Evolutionary conservation across 2,888 invertebrate genomes (phyloP), one percentile per base, ranked within the genome.

Genomic region (Troides aeacus): DNA sequence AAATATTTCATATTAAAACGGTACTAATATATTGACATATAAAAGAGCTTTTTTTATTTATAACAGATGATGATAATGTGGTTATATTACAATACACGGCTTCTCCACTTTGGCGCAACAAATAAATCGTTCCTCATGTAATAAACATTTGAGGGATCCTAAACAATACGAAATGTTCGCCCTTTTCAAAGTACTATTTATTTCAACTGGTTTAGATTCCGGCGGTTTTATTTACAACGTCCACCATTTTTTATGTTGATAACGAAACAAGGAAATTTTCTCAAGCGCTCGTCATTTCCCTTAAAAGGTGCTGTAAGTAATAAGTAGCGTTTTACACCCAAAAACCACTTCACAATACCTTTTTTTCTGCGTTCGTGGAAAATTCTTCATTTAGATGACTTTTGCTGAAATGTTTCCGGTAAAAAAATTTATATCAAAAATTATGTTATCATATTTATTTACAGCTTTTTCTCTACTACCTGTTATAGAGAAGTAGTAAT

Each of bases 131-230:
- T 78, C 74, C 79, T 87, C 88, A 90, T 91, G 86, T 84, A 92
- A 91, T 89, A 91, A 88, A 89, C 90, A 91, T 90, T 77, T 78
- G 77, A 76, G 80, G 77, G 82, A 85, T 86, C 88, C 87, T 90
- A 88, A 91, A 91, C 90, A 90, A 91, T 91, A 90, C 88, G 87
- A 85, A 87, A 87, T 85, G 79, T 86, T 86, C 84, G 78, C 79
- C 77, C 77, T 79, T 73, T 78, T 82, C 73, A 79, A 86, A 85
- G 86, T 84, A 81, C 85, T 82, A 86, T 88, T 90, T 88, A 59
- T 88, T 89, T 86, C 85, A 85, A 84, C 84, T 84, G 83, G 85
- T 81, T 83, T 85, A 88, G 90, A 91, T 91, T 91, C 91, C 88
- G 90, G 89, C 90, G 87, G 85, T 85, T 88, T 90, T 10, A 39